These are phyloP conservation scores for Synchiropus splendidus DNA, from an alignment of 2,113 vertebrate genomes.

Conservation along the genomic window DNA sequence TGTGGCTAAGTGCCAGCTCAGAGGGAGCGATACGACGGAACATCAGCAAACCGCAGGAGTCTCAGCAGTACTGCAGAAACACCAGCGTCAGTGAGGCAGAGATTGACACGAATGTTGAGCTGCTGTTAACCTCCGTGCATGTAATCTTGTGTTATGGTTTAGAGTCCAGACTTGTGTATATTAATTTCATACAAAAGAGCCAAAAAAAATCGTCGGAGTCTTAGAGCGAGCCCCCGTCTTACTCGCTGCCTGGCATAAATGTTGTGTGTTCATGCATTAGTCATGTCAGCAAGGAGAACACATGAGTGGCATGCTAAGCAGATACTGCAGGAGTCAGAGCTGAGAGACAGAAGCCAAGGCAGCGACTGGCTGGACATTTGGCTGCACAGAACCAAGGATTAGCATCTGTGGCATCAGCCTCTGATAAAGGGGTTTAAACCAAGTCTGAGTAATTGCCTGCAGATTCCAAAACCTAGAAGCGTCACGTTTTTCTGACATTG, in stretches of 20 bases:
- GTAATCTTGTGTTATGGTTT: no score
- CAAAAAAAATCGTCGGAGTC: no score
- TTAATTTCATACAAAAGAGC: no score
- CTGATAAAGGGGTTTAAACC: constrained; percentile 22
- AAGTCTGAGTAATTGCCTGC: constrained; percentile 20
- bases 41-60: constrained; percentile 38
- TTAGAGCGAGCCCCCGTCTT: no score
- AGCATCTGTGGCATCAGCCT: constrained; percentile 20
- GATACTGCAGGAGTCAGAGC: constrained; percentile 10
- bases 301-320: constrained; percentile 25
- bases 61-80: constrained; percentile 32
- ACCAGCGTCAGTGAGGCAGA: background rate
- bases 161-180: no score
- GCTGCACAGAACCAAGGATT: constrained; percentile 18
- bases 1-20: constrained; percentile 38
- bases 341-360: background rate
- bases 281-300: constrained; percentile 31
- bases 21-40: constrained; percentile 39
- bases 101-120: background rate
- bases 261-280: constrained; percentile 33
- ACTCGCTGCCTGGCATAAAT: constrained; percentile 36
- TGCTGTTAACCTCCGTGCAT: background rate
- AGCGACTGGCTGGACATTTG: constrained; percentile 15
- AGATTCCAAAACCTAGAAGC: constrained; percentile 12
- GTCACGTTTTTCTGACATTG: background rate